Percentiles rank a stretch among this genome's conserved stretches.
These are phyloP conservation scores for Parnassius mnemosyne DNA, from an alignment of 2,888 invertebrate genomes.

Conservation along the genomic window DNA sequence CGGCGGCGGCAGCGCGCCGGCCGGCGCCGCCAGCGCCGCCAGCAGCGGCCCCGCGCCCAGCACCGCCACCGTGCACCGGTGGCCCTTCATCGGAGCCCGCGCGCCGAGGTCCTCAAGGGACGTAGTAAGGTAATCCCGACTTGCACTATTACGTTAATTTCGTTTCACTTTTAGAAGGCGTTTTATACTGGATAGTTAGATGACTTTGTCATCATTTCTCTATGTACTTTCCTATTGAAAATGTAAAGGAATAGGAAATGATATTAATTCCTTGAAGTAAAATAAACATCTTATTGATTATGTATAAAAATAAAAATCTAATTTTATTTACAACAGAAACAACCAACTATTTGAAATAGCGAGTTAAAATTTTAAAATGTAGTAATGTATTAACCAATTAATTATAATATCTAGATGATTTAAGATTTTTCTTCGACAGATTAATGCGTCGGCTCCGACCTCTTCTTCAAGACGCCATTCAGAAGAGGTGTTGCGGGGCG, in stretches of 20 bases:
- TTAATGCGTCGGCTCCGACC: conserved; percentile 96
- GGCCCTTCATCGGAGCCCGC: conserved; percentile 91
- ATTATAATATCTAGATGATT: too few species aligned
- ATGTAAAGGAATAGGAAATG: too few species aligned
- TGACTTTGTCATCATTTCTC: too few species aligned
- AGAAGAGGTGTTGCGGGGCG: conserved; percentile 92
- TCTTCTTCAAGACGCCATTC: conserved; percentile 96
- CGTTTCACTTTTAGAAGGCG: too few species aligned
- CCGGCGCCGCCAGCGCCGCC: conserved; percentile 85
- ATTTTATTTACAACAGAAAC: too few species aligned
- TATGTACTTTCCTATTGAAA: too few species aligned
- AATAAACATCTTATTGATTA: neutral
- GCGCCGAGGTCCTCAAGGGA: conserved; percentile 95
- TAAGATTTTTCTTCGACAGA: conserved; percentile 48
- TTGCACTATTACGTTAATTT: too few species aligned
- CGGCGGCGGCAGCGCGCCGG: conserved; percentile 58
- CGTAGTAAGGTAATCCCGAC: conserved; percentile 77
- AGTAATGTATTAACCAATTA: too few species aligned
- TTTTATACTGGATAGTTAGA: too few species aligned
- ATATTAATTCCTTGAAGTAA: neutral
- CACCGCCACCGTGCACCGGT: conserved; percentile 87
- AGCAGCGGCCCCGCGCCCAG: too few species aligned
- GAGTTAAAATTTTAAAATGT: too few species aligned
- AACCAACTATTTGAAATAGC: too few species aligned
- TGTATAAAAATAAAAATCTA: neutral